These are phyloP conservation scores for Apodemus sylvaticus DNA, from an alignment of 2,113 vertebrate genomes.

Conservation along the genomic window DNA sequence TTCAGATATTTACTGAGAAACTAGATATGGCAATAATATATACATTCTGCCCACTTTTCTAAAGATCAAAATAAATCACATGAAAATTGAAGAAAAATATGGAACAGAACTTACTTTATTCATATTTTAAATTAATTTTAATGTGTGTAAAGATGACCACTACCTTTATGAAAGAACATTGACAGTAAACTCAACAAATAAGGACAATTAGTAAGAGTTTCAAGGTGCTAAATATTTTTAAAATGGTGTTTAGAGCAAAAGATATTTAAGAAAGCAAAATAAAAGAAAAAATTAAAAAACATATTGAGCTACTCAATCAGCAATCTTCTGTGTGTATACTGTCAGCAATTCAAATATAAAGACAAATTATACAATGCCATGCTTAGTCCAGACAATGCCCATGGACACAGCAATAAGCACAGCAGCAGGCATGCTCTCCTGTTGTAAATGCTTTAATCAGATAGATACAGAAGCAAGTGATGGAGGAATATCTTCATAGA, in stretches of 20 bases:
- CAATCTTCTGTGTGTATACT: neutral
- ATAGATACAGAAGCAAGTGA: neutral
- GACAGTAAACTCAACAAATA: neutral
- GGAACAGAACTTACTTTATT: neutral
- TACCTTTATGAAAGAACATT: neutral
- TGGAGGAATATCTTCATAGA: slow-evolving; percentile 7
- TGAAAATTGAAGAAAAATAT: neutral
- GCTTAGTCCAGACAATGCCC: neutral
- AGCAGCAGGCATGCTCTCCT: neutral
- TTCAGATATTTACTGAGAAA: slow-evolving; percentile 9
- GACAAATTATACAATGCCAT: neutral
- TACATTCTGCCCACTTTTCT: neutral
- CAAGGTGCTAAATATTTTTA: neutral
- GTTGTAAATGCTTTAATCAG: neutral
- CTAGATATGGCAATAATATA: neutral
- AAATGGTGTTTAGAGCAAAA: neutral
- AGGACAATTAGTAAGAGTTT: neutral
- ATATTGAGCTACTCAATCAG: neutral
- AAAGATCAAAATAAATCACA: slow-evolving; percentile 19
- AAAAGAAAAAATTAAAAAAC: neutral
- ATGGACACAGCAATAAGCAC: neutral
- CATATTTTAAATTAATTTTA: slow-evolving; percentile 23
- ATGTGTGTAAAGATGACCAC: neutral
- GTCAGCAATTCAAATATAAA: neutral
- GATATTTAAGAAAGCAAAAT: slow-evolving; percentile 22